phyloP scores from a whole-genome alignment of 2,797 vertebrate genomes.

The Pipistrellus kuhlii region DNA sequence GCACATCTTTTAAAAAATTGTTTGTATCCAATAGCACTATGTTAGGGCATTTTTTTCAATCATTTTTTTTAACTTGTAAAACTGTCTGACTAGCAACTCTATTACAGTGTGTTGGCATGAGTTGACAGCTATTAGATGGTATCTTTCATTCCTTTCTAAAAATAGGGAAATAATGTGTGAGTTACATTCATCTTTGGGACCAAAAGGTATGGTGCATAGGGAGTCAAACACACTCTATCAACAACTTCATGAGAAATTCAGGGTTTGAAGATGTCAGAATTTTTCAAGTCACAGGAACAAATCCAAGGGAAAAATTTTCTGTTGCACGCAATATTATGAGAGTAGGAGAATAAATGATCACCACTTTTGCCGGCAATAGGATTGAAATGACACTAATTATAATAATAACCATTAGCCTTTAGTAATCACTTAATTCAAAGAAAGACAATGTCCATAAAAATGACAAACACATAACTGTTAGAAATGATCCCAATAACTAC shows the following conservation, averaged over 20 bases:
- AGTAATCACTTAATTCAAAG: not conserved
- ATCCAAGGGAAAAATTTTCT: not conserved
- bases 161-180: conserved; percentile 55
- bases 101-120: conserved; percentile 44
- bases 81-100: conserved; percentile 40
- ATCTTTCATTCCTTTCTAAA: conserved; percentile 66
- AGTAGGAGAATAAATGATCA: not conserved
- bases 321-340: conserved; percentile 33
- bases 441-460: not conserved
- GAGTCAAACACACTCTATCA: not conserved
- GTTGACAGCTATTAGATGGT: conserved; percentile 59
- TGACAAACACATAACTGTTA: not conserved
- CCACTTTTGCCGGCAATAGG: not conserved
- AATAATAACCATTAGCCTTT: not conserved
- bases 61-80: conserved; percentile 46
- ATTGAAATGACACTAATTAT: conserved; percentile 20
- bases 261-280: conserved; percentile 66
- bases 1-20: not conserved
- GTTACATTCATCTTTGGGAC: conserved; percentile 68
- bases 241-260: conserved; percentile 65
- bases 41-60: conserved; percentile 52
- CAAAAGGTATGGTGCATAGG: conserved; percentile 47
- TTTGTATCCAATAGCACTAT: not conserved
- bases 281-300: conserved; percentile 63
- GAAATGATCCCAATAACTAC: not conserved